Evolutionary conservation across 2,113 vertebrate species (phyloP).

Genomic region (Eptesicus fuscus): DNA sequence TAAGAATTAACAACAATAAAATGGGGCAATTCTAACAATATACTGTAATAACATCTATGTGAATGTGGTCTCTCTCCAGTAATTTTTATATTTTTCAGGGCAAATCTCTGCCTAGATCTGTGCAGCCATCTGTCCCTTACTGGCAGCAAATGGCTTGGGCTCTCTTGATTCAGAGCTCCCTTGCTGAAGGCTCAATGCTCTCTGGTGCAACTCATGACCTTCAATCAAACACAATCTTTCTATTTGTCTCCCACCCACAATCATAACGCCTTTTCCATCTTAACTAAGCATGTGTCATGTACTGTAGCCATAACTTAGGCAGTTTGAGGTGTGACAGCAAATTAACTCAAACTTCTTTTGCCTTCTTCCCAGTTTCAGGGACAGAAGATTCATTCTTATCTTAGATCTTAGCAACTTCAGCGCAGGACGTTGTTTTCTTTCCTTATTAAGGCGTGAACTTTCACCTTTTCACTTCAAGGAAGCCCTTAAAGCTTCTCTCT

Average conservation of each 20-base stretch:
- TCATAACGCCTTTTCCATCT: not conserved
- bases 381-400: too few relatives aligned
- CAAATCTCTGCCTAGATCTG: not conserved
- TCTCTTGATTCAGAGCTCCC: not conserved
- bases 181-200: not conserved
- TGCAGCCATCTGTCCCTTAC: not conserved
- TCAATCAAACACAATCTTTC: not conserved
- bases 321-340: not conserved
- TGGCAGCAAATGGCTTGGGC: not conserved
- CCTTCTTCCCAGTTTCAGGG: not conserved
- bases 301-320: not conserved
- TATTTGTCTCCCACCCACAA: fast-evolving
- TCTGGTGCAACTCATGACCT: too few relatives aligned
- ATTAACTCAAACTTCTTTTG: not conserved
- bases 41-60: not conserved
- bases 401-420: not conserved
- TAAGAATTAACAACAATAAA: not conserved
- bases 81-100: not conserved
- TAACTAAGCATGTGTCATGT: not conserved
- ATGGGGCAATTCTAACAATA: not conserved
- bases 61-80: not conserved
- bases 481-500: not conserved
- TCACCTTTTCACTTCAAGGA: not conserved
- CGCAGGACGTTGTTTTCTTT: not conserved
- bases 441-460: not conserved